Conservation (phyloP, 2,113 vertebrate genomes). For the Mohoua ochrocephala region DNA sequence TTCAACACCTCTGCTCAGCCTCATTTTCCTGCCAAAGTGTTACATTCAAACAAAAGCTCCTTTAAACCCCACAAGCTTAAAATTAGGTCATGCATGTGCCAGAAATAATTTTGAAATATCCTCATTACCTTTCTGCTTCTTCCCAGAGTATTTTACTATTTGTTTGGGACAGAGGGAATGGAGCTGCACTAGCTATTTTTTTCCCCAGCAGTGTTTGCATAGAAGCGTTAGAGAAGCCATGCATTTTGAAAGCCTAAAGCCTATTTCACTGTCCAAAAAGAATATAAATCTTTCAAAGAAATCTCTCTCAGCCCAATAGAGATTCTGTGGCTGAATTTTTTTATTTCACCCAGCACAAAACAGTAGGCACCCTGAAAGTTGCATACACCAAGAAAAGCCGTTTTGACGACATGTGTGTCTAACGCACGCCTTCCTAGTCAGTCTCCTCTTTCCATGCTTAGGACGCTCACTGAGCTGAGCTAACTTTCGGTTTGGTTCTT, state of each 20-base stretch:
- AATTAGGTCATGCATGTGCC: not conserved
- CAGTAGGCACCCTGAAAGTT: conserved; percentile 41
- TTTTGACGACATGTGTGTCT: conserved; percentile 44
- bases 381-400: conserved; percentile 27
- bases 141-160: conserved; percentile 1
- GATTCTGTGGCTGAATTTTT: not conserved
- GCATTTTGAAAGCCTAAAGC: conserved; percentile 2
- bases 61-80: conserved; percentile 47
- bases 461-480: not conserved
- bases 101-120: conserved; percentile 52
- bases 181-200: not conserved
- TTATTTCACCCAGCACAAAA: conserved; percentile 40
- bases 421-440: conserved; percentile 24
- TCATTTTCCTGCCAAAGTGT: conserved; percentile 29
- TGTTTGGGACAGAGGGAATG: not conserved
- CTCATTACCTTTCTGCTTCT: conserved; percentile 15
- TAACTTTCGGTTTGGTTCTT: conserved; percentile 22
- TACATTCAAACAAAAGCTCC: conserved; percentile 55
- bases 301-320: conserved; percentile 9
- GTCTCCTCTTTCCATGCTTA: not conserved
- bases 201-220: conserved; percentile 24
- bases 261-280: conserved; percentile 28
- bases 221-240: conserved; percentile 36
- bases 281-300: conserved; percentile 49
- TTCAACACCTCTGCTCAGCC: not conserved